Evolutionary conservation across 2,888 invertebrate species (phyloP), one percentile per base, ranked within the genome.

Genomic region (Pherbina coryleti): DNA sequence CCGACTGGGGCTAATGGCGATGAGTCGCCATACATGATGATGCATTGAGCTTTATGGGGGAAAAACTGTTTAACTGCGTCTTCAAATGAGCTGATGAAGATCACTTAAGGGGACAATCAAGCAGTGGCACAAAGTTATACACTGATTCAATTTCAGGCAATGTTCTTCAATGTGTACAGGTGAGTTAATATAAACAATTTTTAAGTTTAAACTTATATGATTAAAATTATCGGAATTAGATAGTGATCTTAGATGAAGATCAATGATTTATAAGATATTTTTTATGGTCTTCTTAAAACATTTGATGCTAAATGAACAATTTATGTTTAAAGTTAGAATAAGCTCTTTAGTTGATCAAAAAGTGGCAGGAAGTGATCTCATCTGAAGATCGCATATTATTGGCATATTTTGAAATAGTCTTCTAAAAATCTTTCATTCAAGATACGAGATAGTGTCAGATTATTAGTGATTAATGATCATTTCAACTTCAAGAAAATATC

Each of bases 1-100:
- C 95, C 95, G 8, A 92, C 92, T 78, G 93, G 93, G 0, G 92
- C 92, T 79, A 91, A 92, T 77, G 89, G 88, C 17, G 88, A 86
- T 77, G 89, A 89, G 73, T 88, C 88, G 44, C 83, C 88, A 31
- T 89, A 86, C 72, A 87, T 89, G 88, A 82, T 89, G 86, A 79
- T 82, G 81, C 81, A 83, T 19, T 79, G 57, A 67, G 17, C n/a
- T 11, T 5, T 25, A 4, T 17, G 1, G 5, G 55, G 9, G 2
- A 44, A 44, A 44, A 34, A 19, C 28, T 31, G 34, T 31, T 55
- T 22, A 55, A 9, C 55, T 22, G 19, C 19, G 19, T 8, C 9
- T 7, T 4, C 1, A 2, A 22, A 22, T 22, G 55, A 55, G 19
- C 19, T n/a, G 2, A 44, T 11, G 44, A 2, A 44, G 64, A 4